Evolutionary conservation across 2,113 vertebrate species (phyloP).

Genomic region (Eleginops maclovinus): DNA sequence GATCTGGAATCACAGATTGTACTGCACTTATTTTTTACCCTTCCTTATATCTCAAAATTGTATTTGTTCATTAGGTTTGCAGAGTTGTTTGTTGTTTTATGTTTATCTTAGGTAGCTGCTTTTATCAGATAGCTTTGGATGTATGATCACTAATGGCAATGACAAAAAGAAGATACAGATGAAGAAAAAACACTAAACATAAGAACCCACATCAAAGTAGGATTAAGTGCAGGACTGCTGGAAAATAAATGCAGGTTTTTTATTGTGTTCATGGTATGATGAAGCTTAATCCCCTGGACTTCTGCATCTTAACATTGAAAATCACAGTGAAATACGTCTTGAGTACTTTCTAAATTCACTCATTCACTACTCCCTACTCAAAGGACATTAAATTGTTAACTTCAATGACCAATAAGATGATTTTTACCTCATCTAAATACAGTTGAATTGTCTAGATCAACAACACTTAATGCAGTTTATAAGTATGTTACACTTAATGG

Average conservation of each 20-base stretch:
- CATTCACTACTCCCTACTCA: neutral
- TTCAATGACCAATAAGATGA: neutral
- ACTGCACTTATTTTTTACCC: neutral
- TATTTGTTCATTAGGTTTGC: no score
- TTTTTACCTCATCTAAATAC: no score
- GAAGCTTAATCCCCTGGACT: neutral
- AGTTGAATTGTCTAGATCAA: neutral
- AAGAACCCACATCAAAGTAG: neutral
- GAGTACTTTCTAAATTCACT: neutral
- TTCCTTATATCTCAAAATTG: neutral
- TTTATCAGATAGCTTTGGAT: neutral
- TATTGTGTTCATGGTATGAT: neutral
- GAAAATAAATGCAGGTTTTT: neutral
- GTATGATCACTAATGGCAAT: neutral
- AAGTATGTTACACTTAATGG: neutral
- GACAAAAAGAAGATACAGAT: neutral
- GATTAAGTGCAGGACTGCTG: neutral
- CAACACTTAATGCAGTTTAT: neutral
- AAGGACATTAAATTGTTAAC: slow-evolving; percentile 22
- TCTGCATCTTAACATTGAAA: neutral
- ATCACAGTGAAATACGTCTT: neutral
- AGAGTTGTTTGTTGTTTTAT: no score
- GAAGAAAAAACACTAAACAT: neutral
- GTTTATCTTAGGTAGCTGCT: no score
- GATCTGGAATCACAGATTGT: neutral